Evolutionary conservation across 2,888 invertebrate species (phyloP), one percentile per base, ranked within the genome.

Genomic region (Idaea straminata): DNA sequence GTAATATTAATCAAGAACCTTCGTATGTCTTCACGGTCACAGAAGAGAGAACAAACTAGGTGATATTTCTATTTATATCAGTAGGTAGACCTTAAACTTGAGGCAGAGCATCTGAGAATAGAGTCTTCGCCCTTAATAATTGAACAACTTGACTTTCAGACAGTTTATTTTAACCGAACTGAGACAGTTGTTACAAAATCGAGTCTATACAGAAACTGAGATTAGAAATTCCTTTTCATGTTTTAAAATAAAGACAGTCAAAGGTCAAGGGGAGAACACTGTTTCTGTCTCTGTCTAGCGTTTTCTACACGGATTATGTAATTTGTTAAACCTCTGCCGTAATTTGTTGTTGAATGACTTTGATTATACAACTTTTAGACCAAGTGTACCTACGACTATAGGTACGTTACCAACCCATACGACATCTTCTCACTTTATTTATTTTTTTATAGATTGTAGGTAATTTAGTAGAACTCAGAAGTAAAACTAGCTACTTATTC

Each of bases 251-350:
- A 69, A 74, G 74, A 74, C 75, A 77, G 61, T 68, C 72, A 70
- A 74, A 77, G 74, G 75, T 75, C 75, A 75, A 74, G 74, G 73
- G 59, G 64, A 68, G 47, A 58, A 16, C 60, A 64, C 68, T 69
- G 70, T 71, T 72, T 70, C 64, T 58, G 66, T 61, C 58, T 65
- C 65, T 61, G 35, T 15, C 6, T 35, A 62, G 58, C 35, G 5
- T 16, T 57, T 35, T 57, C 16, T 59, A 7, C 47, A 4, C 47
- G 13, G 47, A 47, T 47, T 13, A 47, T 13, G 13, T 10, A 7
- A 7, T 47, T 25, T 25, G 25, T 25, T 25, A 25, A 25, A 25
- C 25, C 25, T 25, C 25, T 25, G 25, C 25, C 25, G 25, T 25
- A 25, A 1, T 25, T 25, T 25, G 25, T 25, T 25, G 25, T 25